phyloP scores from a whole-genome alignment of 2,113 vertebrate genomes.

The Sceloporus undulatus region DNA sequence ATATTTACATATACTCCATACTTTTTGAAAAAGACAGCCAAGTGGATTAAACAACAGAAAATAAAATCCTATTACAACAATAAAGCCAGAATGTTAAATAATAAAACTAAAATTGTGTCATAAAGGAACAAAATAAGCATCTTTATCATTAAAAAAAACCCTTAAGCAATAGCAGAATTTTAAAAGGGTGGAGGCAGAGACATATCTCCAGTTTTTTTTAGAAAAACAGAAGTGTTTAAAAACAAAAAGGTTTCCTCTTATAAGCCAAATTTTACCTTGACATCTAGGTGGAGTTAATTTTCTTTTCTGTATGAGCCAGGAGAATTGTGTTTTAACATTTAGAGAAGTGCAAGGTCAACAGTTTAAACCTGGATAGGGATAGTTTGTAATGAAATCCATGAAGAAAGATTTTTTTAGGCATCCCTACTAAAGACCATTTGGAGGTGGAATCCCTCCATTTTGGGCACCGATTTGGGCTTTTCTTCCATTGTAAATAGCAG shows the following conservation, averaged over 20 bases:
- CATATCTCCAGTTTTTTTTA: no score
- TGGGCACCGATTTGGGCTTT: not conserved
- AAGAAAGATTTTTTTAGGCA: not conserved
- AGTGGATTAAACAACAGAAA: not conserved
- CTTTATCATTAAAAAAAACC: not conserved
- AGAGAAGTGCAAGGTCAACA: not conserved
- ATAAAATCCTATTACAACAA: constrained; percentile 2
- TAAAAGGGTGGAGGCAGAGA: not conserved
- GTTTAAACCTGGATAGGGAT: not conserved
- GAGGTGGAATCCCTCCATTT: no score
- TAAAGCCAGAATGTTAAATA: not conserved
- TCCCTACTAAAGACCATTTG: not conserved
- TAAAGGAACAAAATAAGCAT: not conserved
- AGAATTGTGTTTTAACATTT: not conserved
- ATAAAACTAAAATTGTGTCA: not conserved
- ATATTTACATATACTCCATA: not conserved
- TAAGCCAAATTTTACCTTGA: not conserved
- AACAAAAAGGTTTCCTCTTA: not conserved
- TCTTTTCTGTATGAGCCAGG: not conserved
- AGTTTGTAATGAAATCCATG: not conserved
- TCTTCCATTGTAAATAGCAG: not conserved
- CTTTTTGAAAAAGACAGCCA: not conserved
- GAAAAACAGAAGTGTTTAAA: no score
- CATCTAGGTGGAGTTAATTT: not conserved
- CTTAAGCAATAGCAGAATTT: not conserved